These are phyloP conservation scores for Ips nitidus DNA, from an alignment of 1,140 invertebrate species.

Conservation along the genomic window DNA sequence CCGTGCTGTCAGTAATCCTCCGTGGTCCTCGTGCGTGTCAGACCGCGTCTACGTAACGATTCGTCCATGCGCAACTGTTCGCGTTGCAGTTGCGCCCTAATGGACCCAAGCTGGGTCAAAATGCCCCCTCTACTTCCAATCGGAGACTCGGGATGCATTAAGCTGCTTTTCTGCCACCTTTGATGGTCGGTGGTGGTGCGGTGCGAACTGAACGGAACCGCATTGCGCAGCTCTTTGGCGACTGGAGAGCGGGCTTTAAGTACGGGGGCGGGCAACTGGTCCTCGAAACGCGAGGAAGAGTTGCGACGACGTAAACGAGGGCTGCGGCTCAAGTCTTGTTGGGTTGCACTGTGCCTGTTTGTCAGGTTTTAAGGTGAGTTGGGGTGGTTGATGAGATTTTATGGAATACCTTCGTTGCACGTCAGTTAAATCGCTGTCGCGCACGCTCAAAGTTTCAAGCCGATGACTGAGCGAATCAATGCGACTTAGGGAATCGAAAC, in stretches of 20 bases:
- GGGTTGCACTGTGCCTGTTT: constrained; percentile 50
- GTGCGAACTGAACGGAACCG: constrained; percentile 49
- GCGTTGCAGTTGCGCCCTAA: constrained; percentile 58
- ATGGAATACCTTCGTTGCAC: constrained; percentile 17
- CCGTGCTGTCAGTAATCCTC: constrained; percentile 35
- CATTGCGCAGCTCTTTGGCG: constrained; percentile 49
- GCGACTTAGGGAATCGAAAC: constrained; percentile 50
- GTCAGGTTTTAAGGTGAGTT: constrained; percentile 22
- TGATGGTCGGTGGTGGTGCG: constrained; percentile 49
- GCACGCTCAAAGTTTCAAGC: constrained; percentile 48
- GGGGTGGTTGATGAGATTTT: background rate
- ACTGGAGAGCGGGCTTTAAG: constrained; percentile 57
- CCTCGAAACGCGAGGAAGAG: constrained; percentile 51
- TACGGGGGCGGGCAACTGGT: constrained; percentile 56
- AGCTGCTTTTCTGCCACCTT: constrained; percentile 55
- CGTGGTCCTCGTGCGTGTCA: constrained; percentile 43
- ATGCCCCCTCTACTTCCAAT: constrained; percentile 53
- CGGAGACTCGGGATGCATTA: constrained; percentile 49
- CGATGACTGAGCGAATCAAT: constrained; percentile 49
- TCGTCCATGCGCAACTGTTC: constrained; percentile 60
- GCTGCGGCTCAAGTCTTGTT: constrained; percentile 49
- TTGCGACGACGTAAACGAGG: constrained; percentile 47
- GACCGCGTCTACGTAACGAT: constrained; percentile 45
- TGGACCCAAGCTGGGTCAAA: constrained; percentile 61
- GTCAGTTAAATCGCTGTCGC: constrained; percentile 33